Percentiles rank a stretch among this genome's conserved stretches.
phyloP scores from a whole-genome alignment of 2,113 vertebrate species.

The Telmatochromis sp. region DNA sequence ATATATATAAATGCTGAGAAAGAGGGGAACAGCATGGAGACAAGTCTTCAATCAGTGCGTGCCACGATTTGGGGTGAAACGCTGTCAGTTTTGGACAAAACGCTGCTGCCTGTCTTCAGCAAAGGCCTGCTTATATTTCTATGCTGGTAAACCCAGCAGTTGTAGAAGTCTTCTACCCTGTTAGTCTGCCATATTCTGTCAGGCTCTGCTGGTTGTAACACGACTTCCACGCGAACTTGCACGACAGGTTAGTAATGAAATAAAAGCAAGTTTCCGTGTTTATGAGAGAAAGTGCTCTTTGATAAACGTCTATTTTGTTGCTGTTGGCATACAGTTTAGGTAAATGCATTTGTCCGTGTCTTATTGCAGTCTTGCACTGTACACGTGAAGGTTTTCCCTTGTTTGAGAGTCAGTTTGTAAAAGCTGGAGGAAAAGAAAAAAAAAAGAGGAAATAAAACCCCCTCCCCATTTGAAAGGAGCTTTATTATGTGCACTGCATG shows the following conservation, averaged over 20 bases:
- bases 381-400: background rate
- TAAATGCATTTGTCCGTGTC: background rate
- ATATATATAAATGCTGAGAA: background rate
- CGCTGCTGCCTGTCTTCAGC: conserved; percentile 20
- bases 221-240: background rate
- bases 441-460: background rate
- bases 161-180: background rate
- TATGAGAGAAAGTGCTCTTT: background rate
- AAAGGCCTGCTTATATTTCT: conserved; percentile 10
- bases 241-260: background rate
- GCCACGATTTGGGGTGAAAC: conserved; percentile 16
- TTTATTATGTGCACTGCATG: conserved; percentile 47
- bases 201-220: background rate
- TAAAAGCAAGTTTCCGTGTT: background rate
- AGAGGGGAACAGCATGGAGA: background rate
- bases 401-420: conserved; percentile 8
- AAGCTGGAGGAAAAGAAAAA: background rate
- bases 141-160: conserved; percentile 6
- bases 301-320: background rate
- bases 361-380: background rate
- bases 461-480: conserved; percentile 20
- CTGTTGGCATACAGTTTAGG: background rate
- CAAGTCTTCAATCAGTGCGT: conserved; percentile 7
- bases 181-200: background rate
- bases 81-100: conserved; percentile 35